Evolutionary conservation across 2,113 vertebrate species (phyloP).

Genomic region (Oreocharis arfaki): DNA sequence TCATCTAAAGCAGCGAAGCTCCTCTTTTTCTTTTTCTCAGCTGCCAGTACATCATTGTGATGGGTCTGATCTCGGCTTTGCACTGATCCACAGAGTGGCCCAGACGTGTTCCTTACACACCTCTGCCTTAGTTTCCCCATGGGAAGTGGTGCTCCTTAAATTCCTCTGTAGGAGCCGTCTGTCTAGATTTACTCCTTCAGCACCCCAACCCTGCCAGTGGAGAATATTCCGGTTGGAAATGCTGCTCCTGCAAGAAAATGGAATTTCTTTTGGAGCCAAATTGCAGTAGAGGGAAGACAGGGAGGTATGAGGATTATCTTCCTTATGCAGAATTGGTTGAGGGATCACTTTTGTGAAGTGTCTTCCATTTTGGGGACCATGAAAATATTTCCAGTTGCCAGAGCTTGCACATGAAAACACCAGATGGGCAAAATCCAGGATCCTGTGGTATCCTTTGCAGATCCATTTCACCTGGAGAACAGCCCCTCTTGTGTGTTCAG

Average conservation of each 20-base stretch:
- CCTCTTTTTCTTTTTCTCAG: not conserved
- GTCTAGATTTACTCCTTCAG: not conserved
- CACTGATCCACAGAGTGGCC: not conserved
- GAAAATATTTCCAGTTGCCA: not conserved
- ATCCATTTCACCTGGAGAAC: not conserved
- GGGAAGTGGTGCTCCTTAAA: not conserved
- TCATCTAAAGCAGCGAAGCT: not conserved
- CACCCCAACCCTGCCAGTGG: accelerated
- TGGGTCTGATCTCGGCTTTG: conserved; percentile 3
- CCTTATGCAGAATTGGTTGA: not conserved
- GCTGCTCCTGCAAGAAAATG: not conserved
- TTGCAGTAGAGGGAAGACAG: not conserved
- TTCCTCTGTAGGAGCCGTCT: not conserved
- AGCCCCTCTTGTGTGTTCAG: not conserved
- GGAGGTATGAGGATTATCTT: not conserved
- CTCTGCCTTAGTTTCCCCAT: not conserved
- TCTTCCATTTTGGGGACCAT: not conserved
- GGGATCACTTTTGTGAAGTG: not conserved
- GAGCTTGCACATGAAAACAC: not conserved
- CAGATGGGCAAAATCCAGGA: not conserved
- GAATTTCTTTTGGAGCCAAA: not conserved
- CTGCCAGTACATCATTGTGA: not conserved
- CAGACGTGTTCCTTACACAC: not conserved
- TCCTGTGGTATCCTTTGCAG: not conserved
- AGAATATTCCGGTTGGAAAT: not conserved